Evolutionary conservation across 2,113 vertebrate genomes (phyloP).

Genomic region (Coracopsis vasa): DNA sequence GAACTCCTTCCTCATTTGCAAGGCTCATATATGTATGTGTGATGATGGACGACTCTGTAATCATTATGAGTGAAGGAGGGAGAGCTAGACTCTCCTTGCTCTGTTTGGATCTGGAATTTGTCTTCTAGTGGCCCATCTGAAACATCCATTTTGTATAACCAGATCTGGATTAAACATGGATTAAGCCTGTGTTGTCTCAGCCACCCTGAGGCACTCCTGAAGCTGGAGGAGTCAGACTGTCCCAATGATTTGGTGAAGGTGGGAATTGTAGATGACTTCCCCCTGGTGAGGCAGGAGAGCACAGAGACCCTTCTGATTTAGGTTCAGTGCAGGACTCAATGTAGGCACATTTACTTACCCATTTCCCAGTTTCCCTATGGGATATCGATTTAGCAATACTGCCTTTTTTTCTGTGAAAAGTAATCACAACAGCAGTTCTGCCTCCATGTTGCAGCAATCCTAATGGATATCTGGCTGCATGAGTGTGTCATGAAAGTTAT

Average conservation of each 20-base stretch:
- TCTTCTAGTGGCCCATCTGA: neutral
- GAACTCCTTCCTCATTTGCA: neutral
- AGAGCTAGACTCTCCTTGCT: neutral
- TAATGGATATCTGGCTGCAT: neutral
- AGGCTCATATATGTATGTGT: fast-evolving
- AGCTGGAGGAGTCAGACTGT: neutral
- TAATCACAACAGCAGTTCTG: neutral
- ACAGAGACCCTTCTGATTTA: neutral
- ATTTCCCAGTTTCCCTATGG: neutral
- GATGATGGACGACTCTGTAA: neutral
- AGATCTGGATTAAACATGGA: neutral
- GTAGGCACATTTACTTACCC: neutral
- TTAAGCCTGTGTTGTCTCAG: neutral
- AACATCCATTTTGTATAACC: neutral
- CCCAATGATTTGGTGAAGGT: neutral
- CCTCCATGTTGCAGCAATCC: neutral
- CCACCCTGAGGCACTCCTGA: neutral
- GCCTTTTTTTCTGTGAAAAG: neutral
- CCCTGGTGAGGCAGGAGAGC: neutral
- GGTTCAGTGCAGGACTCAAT: neutral
- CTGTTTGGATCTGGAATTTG: neutral
- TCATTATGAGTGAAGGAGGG: neutral
- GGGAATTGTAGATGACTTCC: neutral
- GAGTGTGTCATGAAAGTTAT: neutral
- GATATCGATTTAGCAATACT: neutral